phyloP scores from a whole-genome alignment of 2,797 vertebrate species.

The Malacoctenus gilli region DNA sequence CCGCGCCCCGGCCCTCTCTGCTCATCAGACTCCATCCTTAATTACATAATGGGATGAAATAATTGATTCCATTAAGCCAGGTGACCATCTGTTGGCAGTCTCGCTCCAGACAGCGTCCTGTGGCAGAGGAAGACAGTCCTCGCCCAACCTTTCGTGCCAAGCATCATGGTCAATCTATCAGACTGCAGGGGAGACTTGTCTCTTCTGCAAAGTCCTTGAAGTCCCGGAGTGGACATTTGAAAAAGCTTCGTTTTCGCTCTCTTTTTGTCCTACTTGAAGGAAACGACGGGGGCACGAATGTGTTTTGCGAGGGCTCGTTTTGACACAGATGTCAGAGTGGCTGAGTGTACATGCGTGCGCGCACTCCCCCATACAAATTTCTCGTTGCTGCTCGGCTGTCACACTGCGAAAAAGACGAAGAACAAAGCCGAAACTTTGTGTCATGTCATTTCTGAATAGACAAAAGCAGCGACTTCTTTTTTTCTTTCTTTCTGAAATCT shows the following conservation, averaged over 20 bases:
- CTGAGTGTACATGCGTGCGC: slow-evolving; percentile 59
- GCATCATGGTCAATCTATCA: slow-evolving; percentile 39
- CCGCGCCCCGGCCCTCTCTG: slow-evolving; percentile 34
- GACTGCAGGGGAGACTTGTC: slow-evolving; percentile 17
- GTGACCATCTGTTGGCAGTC: slow-evolving; percentile 77
- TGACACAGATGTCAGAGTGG: slow-evolving; percentile 61
- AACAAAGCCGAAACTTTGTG: slow-evolving; percentile 79
- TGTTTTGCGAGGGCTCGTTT: slow-evolving; percentile 57
- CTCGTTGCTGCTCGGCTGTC: slow-evolving; percentile 73
- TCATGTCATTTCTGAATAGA: slow-evolving; percentile 79
- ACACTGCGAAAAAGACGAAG: slow-evolving; percentile 59
- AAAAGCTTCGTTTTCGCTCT: slow-evolving; percentile 27
- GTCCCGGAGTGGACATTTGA: slow-evolving; percentile 32
- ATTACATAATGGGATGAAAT: slow-evolving; percentile 79
- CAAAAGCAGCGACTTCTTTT: slow-evolving; percentile 69
- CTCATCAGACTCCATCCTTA: slow-evolving; percentile 65
- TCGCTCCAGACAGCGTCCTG: slow-evolving; percentile 62
- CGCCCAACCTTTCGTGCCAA: slow-evolving; percentile 49
- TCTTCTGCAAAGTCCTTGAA: slow-evolving; percentile 40
- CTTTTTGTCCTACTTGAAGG: slow-evolving; percentile 32
- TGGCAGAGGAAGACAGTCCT: slow-evolving; percentile 51
- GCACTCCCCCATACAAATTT: slow-evolving; percentile 56
- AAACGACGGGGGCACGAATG: slow-evolving; percentile 37
- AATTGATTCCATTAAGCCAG: slow-evolving; percentile 79
- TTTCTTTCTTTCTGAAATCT: slow-evolving; percentile 53